Conservation (phyloP, 2,113 vertebrate species). For the Phodopus roborovskii region DNA sequence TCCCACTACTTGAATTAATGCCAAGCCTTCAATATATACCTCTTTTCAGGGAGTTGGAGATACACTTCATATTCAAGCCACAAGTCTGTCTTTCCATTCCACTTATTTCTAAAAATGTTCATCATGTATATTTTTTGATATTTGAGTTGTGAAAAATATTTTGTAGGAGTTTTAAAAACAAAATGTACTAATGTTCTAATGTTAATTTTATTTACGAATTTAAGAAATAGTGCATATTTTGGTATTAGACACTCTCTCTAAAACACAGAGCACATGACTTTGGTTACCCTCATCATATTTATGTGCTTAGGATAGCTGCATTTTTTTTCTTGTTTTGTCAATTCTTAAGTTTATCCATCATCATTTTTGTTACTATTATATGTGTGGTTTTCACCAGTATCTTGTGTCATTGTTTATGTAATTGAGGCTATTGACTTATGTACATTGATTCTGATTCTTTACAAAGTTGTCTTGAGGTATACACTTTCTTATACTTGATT, state of each 20-base stretch:
- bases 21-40: neutral
- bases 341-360: neutral
- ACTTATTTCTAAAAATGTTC: neutral
- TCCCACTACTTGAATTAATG: neutral
- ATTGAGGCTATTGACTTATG: neutral
- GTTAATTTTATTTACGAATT: neutral
- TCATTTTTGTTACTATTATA: neutral
- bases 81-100: neutral
- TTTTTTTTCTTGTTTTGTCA: neutral
- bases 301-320: neutral
- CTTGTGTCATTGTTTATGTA: neutral
- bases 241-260: neutral
- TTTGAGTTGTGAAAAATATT: neutral
- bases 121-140: neutral
- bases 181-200: neutral
- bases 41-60: neutral
- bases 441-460: neutral
- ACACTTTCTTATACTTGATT: neutral
- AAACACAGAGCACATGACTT: neutral
- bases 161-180: neutral
- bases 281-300: neutral
- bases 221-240: neutral
- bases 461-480: slow-evolving; percentile 9
- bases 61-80: neutral
- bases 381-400: neutral